Conservation (phyloP, 2,113 vertebrate genomes). For the Myanophis thanlyinensis region DNA sequence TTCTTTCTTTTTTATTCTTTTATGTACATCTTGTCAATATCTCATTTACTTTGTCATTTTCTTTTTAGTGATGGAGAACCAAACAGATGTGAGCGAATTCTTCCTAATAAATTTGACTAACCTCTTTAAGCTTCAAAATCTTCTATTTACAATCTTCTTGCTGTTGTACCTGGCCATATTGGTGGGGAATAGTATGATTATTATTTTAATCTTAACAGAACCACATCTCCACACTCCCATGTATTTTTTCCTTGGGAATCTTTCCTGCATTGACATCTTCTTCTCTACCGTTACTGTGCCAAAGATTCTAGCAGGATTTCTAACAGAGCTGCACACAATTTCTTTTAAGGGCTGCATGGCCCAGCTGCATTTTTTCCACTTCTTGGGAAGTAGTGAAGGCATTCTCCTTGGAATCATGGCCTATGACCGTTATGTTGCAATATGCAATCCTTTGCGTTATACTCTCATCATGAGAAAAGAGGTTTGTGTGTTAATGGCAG, state of each 20-base stretch:
- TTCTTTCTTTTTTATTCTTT: neutral
- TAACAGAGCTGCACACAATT: neutral
- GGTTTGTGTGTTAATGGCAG: neutral
- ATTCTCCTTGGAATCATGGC: neutral
- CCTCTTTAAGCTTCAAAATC: neutral
- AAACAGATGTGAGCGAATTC: constrained; percentile 4
- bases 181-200: neutral
- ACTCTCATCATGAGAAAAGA: neutral
- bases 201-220: neutral
- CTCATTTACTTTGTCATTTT: neutral
- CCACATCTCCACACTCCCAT: neutral
- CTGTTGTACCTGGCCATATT: neutral
- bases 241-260: neutral
- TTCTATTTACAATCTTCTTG: neutral
- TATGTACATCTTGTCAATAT: neutral
- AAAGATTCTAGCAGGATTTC: neutral
- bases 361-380: neutral
- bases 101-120: neutral
- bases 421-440: neutral
- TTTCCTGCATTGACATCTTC: neutral
- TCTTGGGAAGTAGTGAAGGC: neutral
- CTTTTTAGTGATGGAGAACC: constrained; percentile 22
- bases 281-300: neutral
- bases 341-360: neutral
- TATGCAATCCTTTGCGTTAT: neutral